Conservation (phyloP, 2,113 vertebrate genomes). For the Microcebus tavaratra region DNA sequence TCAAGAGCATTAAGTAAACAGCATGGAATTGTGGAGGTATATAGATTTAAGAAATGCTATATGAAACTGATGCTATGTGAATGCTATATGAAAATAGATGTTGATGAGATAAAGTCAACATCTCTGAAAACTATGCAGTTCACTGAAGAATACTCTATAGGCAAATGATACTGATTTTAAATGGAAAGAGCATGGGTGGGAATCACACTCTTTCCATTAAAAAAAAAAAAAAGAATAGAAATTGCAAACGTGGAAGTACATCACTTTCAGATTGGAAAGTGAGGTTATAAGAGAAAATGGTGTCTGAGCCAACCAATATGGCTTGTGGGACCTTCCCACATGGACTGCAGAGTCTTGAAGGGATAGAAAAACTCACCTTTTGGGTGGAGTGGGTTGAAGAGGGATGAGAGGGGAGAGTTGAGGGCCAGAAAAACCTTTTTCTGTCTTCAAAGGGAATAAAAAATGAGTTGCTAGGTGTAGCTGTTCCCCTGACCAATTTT, state of each 20-base stretch:
- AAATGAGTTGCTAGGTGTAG: not conserved
- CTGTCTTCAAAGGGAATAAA: conserved; percentile 3
- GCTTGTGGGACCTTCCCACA: not conserved
- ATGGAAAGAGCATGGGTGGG: not conserved
- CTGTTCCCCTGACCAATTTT: not conserved
- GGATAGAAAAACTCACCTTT: not conserved
- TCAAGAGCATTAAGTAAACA: not conserved
- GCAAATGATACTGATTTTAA: not conserved
- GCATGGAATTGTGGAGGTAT: not conserved
- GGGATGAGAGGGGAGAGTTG: not conserved
- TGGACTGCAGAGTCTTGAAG: not conserved
- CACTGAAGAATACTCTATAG: not conserved
- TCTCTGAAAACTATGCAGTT: not conserved
- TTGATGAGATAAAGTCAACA: not conserved
- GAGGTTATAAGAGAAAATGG: not conserved
- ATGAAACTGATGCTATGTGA: not conserved
- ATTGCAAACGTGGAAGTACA: not conserved
- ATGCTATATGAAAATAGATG: not conserved
- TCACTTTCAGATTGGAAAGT: not conserved
- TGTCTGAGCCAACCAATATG: not conserved
- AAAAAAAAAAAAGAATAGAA: not conserved
- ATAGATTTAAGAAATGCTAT: not conserved
- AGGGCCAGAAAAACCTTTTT: not conserved
- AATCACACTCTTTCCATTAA: not conserved
- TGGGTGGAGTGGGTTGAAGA: not conserved